phyloP scores from a whole-genome alignment of 2,797 vertebrate genomes.

The Gymnothorax reevesii region DNA sequence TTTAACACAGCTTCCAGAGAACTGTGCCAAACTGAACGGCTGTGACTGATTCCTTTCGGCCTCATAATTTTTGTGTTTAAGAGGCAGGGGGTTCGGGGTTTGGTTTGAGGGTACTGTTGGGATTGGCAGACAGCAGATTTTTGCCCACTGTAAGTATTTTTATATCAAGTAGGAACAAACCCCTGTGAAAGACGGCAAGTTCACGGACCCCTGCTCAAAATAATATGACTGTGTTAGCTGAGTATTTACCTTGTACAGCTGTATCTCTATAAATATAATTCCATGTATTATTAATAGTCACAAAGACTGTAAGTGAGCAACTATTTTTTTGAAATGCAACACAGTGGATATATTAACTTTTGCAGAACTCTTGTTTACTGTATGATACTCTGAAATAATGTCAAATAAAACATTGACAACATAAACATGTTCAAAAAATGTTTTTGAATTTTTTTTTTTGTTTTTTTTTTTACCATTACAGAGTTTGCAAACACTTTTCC shows the following conservation, averaged over 20 bases:
- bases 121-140: constrained; percentile 75
- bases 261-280: constrained; percentile 96
- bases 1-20: constrained; percentile 53
- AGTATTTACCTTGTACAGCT: constrained; percentile 94
- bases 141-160: constrained; percentile 79
- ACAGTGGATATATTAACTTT: constrained; percentile 99
- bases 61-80: constrained; percentile 71
- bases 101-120: constrained; percentile 50
- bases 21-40: neutral
- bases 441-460: neutral
- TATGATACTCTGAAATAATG: constrained; percentile 98
- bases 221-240: constrained; percentile 94
- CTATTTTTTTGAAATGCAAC: constrained; percentile 99
- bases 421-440: constrained; percentile 51
- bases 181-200: constrained; percentile 75
- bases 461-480: constrained; percentile 13
- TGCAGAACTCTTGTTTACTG: constrained; percentile 99
- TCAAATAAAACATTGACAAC: constrained; percentile 88
- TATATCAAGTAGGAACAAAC: constrained; percentile 42
- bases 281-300: constrained; percentile 96
- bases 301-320: constrained; percentile 98
- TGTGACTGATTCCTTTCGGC: constrained; percentile 42
- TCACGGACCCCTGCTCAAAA: constrained; percentile 80
- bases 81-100: constrained; percentile 57
- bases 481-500: neutral